Percentiles rank a stretch among this genome's conserved stretches.
Conservation (phyloP, 2,113 vertebrate genomes). For the Actinemys pallida region DNA sequence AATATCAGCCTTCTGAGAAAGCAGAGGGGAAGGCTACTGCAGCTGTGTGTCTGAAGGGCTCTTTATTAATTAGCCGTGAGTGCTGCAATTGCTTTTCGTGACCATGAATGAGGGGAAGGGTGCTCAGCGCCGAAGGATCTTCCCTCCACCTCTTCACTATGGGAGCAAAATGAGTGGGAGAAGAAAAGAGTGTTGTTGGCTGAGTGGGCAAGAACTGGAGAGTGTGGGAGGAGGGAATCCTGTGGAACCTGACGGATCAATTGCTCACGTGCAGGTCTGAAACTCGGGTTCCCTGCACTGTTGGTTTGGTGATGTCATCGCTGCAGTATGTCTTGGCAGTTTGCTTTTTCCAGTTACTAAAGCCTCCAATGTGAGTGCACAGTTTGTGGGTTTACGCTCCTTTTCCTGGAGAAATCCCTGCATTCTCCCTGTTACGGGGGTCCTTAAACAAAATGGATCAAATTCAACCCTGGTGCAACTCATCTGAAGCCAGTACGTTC, state of each 20-base stretch:
- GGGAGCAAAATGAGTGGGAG: no score
- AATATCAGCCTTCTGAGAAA: neutral
- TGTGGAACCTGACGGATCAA: accelerated
- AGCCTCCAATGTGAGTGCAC: neutral
- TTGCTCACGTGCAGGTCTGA: accelerated
- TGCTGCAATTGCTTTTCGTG: neutral
- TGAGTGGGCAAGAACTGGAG: neutral
- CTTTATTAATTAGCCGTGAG: conserved; percentile 27
- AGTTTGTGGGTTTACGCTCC: neutral
- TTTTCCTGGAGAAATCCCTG: neutral
- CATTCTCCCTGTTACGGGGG: accelerated
- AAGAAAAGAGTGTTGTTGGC: neutral
- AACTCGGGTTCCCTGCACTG: neutral
- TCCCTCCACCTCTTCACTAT: neutral
- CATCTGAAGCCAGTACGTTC: neutral
- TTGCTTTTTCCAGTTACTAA: neutral
- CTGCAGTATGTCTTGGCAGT: neutral
- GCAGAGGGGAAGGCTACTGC: conserved; percentile 26
- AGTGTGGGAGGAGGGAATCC: neutral
- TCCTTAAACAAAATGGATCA: accelerated
- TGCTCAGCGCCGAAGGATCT: neutral
- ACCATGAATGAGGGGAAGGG: neutral
- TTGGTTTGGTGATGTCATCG: neutral
- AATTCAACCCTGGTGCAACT: accelerated
- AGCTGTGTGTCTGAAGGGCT: conserved; percentile 25